Percentiles rank a stretch among this genome's conserved stretches.
Conservation (phyloP, 2,113 vertebrate genomes). For the Dromas ardeola region DNA sequence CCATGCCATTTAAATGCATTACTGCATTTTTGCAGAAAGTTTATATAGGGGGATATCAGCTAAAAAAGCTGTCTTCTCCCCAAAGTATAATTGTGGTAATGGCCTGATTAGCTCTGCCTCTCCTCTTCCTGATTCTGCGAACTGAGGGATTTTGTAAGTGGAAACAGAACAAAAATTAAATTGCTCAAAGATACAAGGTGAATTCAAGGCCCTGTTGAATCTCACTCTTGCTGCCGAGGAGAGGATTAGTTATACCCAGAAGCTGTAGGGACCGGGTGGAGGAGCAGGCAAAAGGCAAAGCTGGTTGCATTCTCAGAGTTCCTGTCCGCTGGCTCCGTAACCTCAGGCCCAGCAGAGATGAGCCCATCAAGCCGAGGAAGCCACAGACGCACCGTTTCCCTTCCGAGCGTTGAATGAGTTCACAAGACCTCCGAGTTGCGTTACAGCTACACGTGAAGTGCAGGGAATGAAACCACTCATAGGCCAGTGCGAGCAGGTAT, state of each 20-base stretch:
- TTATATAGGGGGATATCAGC: neutral
- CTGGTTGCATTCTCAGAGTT: neutral
- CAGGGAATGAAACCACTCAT: neutral
- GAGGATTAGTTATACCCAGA: neutral
- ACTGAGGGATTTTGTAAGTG: neutral
- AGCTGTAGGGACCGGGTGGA: neutral
- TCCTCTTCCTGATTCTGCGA: neutral
- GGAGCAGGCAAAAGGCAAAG: neutral
- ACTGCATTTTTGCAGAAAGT: neutral
- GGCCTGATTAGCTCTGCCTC: neutral
- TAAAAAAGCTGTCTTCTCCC: neutral
- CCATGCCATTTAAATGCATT: neutral
- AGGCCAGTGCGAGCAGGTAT: neutral
- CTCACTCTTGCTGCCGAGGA: neutral
- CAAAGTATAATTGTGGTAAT: neutral
- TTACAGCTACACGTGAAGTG: neutral
- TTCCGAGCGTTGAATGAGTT: neutral
- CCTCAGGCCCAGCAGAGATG: neutral
- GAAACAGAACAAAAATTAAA: neutral
- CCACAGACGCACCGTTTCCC: neutral
- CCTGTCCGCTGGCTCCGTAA: neutral
- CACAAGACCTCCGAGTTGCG: neutral
- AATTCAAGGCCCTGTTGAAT: neutral
- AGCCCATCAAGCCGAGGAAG: neutral
- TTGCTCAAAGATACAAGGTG: neutral